Evolutionary conservation across 2,888 invertebrate species (phyloP), one percentile per base, ranked within the genome.

Genomic region (Drosophila sordidula): DNA sequence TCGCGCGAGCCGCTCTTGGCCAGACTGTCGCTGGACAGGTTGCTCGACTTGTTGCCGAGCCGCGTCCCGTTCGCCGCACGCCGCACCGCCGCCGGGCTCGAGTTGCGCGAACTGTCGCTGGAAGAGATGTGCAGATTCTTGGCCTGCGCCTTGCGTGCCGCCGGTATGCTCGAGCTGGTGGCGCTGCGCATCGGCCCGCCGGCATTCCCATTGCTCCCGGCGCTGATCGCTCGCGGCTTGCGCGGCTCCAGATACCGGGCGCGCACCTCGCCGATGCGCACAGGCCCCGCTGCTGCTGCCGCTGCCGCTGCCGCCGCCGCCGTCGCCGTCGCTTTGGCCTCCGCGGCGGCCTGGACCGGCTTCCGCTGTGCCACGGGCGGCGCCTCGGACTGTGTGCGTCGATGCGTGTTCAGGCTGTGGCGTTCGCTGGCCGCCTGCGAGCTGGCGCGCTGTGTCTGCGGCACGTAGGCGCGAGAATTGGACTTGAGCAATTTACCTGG

Each of bases 191-290:
- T 77, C 3, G 92, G 90, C 0, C 89, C 91, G 2, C 58, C 49
- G 1, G 67, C 46, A 5, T 22, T 63, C 9, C 29, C 29, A 29
- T 9, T 29, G 52, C 47, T 58, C 29, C 72, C 55, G 1, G 55
- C 50, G 22, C 63, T 55, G 0, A 32, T 49, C 0, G 67, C 65
- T 11, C 89, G 81, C 12, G 90, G 80, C 57, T 92, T 92, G 25
- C 93, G 93, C 3, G 95, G 94, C 76, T 95, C 95, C 77, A 95
- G 89, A 80, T 95, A 95, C 22, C 95, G 93, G 1, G 95, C 94
- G 70, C 95, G 94, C 76, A 92, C 85, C 18, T 91, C 91, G 0
- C 89, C 71, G 9, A 90, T 54, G 1, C 89, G 88, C 9, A 71
- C 50, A 4, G 75, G 52, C 5, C 70, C 45, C 16, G 59, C 67